Conservation (phyloP, 2,888 invertebrate genomes). For the Schizaphis graminum region DNA sequence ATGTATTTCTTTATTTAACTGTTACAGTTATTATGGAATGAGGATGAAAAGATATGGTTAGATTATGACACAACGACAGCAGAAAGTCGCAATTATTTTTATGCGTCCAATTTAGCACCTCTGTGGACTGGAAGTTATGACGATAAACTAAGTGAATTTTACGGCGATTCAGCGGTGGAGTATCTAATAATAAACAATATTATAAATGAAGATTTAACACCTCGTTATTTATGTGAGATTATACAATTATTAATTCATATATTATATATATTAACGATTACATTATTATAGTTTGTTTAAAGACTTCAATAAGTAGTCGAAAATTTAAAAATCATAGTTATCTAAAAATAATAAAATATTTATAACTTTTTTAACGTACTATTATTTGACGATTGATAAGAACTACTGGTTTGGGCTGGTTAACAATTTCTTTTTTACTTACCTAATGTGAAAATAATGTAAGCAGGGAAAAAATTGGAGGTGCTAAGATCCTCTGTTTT, state of each 20-base stretch:
- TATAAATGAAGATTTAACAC: constrained; percentile 41
- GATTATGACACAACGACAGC: constrained; percentile 78
- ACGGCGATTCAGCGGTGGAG: constrained; percentile 52
- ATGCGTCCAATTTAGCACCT: constrained; percentile 81
- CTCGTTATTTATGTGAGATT: constrained; percentile 53
- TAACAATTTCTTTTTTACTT: background rate
- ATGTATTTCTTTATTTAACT: background rate
- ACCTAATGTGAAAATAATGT: background rate
- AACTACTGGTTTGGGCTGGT: background rate
- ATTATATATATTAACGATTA: background rate
- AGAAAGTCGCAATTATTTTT: constrained; percentile 76
- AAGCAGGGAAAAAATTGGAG: background rate
- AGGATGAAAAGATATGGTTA: constrained; percentile 83
- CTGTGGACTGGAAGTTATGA: constrained; percentile 78
- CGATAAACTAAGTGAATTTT: constrained; percentile 65
- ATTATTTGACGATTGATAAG: background rate
- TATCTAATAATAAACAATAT: constrained; percentile 60
- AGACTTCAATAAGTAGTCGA: background rate
- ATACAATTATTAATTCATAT: background rate
- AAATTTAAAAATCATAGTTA: background rate
- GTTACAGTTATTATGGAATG: constrained; percentile 79
- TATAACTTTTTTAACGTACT: background rate
- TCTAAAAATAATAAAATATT: background rate
- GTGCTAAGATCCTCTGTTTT: background rate
- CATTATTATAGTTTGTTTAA: background rate